phyloP scores from a whole-genome alignment of 2,888 invertebrate species.

The Caenorhabditis uteleia region DNA sequence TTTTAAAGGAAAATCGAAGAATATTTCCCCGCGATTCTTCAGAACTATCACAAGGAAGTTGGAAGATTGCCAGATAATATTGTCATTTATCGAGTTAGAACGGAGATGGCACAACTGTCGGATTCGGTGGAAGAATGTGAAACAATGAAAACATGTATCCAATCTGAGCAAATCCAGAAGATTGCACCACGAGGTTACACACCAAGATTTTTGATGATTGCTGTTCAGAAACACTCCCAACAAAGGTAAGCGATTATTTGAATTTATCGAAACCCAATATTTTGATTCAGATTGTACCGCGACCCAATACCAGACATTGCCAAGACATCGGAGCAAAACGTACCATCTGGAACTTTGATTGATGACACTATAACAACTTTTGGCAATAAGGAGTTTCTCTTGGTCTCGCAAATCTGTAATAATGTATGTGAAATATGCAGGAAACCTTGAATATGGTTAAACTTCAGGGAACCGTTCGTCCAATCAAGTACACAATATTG shows the following conservation, averaged over 20 bases:
- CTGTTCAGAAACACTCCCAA: slow-evolving; percentile 15
- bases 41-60: background rate
- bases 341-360: slow-evolving; percentile 41
- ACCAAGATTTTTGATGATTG: slow-evolving; percentile 21
- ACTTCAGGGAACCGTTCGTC: slow-evolving; percentile 40
- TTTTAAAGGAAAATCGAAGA: background rate
- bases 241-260: too few species aligned
- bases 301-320: too few species aligned
- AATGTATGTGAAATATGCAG: too few species aligned
- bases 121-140: slow-evolving; percentile 17
- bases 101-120: too few species aligned
- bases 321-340: slow-evolving; percentile 33
- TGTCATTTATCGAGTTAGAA: too few species aligned
- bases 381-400: too few species aligned
- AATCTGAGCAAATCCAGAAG: background rate
- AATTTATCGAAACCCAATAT: too few species aligned
- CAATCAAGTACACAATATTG: slow-evolving; percentile 33
- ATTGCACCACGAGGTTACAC: slow-evolving; percentile 3
- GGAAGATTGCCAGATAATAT: too few species aligned
- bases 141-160: slow-evolving; percentile 7
- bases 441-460: background rate
- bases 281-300: too few species aligned
- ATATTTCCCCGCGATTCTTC: background rate
- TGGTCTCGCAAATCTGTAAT: too few species aligned
- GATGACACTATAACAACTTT: slow-evolving; percentile 16